These are phyloP conservation scores for Cylas formicarius DNA, from an alignment of 1,140 invertebrate species.

Conservation along the genomic window DNA sequence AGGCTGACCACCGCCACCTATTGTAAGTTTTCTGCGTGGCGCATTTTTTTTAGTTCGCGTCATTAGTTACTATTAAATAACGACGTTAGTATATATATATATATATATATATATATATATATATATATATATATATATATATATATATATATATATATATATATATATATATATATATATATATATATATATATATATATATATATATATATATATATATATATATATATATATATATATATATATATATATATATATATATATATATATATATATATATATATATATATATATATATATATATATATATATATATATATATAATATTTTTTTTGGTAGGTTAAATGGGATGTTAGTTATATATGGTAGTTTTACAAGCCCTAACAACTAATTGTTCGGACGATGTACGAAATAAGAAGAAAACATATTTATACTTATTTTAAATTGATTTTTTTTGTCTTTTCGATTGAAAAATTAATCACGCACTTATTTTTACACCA, in stretches of 20 bases:
- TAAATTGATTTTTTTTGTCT: too few species aligned
- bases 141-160: constrained; percentile 7
- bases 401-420: too few species aligned
- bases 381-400: too few species aligned
- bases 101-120: constrained; percentile 7
- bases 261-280: constrained; percentile 2
- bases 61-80: too few species aligned
- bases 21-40: constrained; percentile 61
- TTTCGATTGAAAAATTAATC: too few species aligned
- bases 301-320: not conserved
- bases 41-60: too few species aligned
- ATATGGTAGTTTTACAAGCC: too few species aligned
- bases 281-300: constrained; percentile 2
- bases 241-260: constrained; percentile 2
- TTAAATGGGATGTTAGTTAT: too few species aligned
- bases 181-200: constrained; percentile 7
- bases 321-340: too few species aligned
- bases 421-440: too few species aligned
- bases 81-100: constrained; percentile 2
- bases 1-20: constrained; percentile 80
- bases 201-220: constrained; percentile 3
- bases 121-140: constrained; percentile 6
- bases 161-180: constrained; percentile 7
- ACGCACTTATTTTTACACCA: too few species aligned
- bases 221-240: constrained; percentile 1